Evolutionary conservation across 2,888 invertebrate genomes (phyloP).

Genomic region (Chromoteleia sp.): DNA sequence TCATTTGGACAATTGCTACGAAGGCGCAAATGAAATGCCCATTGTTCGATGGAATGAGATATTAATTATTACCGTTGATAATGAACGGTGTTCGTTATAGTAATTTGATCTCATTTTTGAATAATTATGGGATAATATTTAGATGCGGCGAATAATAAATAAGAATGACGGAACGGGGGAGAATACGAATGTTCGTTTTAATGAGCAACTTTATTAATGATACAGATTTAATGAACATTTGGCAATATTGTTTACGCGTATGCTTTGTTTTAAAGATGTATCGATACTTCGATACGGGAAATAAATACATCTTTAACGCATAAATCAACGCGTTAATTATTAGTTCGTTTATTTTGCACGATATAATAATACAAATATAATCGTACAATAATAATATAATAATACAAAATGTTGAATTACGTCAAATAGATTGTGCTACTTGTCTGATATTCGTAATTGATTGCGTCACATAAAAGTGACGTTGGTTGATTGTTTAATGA

Average conservation of each 20-base stretch:
- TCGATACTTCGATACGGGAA: too few species aligned
- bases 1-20: conserved; percentile 26
- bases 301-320: too few species aligned
- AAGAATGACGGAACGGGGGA: conserved; percentile 1
- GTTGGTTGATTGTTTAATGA: too few species aligned
- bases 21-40: conserved; percentile 36
- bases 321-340: too few species aligned
- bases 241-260: neutral
- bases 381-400: too few species aligned
- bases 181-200: conserved; percentile 21
- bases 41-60: conserved; percentile 29
- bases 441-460: too few species aligned
- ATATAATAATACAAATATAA: too few species aligned
- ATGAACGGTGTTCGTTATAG: conserved; percentile 9
- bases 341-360: too few species aligned
- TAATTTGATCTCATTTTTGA: conserved; percentile 25
- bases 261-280: too few species aligned
- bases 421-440: too few species aligned
- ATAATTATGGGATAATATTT: conserved; percentile 24
- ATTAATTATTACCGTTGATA: conserved; percentile 43
- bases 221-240: neutral
- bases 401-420: too few species aligned
- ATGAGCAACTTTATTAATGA: conserved; percentile 7
- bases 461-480: too few species aligned
- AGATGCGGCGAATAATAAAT: conserved; percentile 8